Evolutionary conservation across 2,888 invertebrate genomes (phyloP), one percentile per base, ranked within the genome.

Genomic region (Pocota personata): DNA sequence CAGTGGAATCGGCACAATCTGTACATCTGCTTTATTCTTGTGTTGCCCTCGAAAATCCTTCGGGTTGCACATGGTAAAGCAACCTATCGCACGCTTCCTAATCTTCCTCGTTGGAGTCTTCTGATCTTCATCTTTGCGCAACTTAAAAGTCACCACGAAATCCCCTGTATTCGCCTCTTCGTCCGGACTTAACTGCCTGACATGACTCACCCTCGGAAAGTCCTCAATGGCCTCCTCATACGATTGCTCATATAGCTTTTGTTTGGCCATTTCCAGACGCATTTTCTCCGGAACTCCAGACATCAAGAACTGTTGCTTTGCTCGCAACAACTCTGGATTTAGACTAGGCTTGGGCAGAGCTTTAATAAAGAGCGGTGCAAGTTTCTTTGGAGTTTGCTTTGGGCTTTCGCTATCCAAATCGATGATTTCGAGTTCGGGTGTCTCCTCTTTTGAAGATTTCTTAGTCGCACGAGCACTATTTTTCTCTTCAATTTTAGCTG

Each of bases 301-400:
- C 88, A 95, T 94, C 40, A 97, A 92, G 92, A 97, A 96, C 82
- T 94, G 94, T 84, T 94, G 94, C 88, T 95, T 94, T 4, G 96
- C 96, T 90, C 95, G 94, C 52, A 94, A 77, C 48, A 93, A 92
- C 67, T 92, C 93, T 14, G 94, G 93, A 92, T 95, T 95, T 14
- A 93, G 89, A 90, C 94, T 94, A 6, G 93, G 93, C 91, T 95
- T 95, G 10, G 93, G 91, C 46, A 91, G 43, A 50, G 91, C 90
- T 79, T 93, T 94, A 0, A 93, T 90, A 91, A 97, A 97, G 55
- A 97, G 93, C n/a, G 97, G 96, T 0, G 96, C 96, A 48, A 96
- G 89, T 91, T 95, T 95, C 48, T 91, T 89, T 14, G 92, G 90
- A 10, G 90, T 90, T 87, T 91, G 92, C 88, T 90, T 90, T 3